Conservation (phyloP, 2,113 vertebrate species). For the Eidolon helvum region DNA sequence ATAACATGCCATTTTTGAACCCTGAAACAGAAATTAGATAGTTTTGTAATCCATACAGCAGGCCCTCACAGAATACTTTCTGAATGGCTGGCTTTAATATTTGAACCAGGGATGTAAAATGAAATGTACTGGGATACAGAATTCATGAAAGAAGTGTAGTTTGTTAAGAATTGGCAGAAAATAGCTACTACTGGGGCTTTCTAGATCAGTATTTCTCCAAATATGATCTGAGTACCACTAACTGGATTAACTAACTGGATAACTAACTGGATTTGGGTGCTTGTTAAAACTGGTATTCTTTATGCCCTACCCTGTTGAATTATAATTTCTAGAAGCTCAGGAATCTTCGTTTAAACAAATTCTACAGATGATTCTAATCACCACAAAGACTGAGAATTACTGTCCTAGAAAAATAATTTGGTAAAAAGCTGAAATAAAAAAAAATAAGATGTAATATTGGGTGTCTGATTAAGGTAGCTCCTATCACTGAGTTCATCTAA, state of each 20-base stretch:
- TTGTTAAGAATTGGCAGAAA: background rate
- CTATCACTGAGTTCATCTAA: conserved; percentile 65
- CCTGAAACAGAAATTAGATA: background rate
- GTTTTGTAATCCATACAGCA: background rate
- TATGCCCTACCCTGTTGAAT: background rate
- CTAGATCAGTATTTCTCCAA: background rate
- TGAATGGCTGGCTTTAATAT: background rate
- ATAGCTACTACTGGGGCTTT: background rate
- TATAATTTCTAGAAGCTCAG: background rate
- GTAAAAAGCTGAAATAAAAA: conserved; percentile 68
- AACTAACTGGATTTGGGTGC: background rate
- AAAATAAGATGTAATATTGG: conserved; percentile 70
- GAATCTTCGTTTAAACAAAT: conserved; percentile 13
- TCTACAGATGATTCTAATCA: background rate
- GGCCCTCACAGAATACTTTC: background rate
- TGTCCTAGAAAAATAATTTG: conserved; percentile 53
- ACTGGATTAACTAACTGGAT: background rate
- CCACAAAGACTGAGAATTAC: background rate
- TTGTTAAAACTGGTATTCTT: conserved; percentile 1
- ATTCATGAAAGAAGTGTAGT: conserved; percentile 43
- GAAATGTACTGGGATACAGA: conserved; percentile 23
- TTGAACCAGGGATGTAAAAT: background rate
- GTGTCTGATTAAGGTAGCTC: conserved; percentile 74
- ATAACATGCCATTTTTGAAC: background rate
- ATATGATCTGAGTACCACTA: background rate